Conservation (phyloP, 2,888 invertebrate genomes). For the Mimumesa dahlbomi region DNA sequence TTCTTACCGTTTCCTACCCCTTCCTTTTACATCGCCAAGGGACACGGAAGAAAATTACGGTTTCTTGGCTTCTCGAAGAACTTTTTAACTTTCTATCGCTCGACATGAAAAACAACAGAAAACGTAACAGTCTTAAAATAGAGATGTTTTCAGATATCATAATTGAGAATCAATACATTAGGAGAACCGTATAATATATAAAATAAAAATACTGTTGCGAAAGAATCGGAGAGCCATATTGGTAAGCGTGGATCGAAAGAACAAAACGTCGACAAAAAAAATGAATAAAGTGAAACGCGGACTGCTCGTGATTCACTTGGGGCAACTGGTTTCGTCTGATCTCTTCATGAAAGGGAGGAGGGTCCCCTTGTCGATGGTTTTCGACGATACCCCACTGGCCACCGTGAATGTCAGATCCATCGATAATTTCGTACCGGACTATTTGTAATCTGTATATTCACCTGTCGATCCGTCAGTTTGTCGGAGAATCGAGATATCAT, state of each 20-base stretch:
- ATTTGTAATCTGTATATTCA: slow-evolving; percentile 66
- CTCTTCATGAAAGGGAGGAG: slow-evolving; percentile 56
- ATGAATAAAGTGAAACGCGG: slow-evolving; percentile 12
- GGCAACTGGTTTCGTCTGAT: slow-evolving; percentile 57
- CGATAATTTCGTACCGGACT: slow-evolving; percentile 63
- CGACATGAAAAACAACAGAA: not conserved
- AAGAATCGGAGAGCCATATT: slow-evolving; percentile 45
- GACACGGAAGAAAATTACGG: slow-evolving; percentile 1
- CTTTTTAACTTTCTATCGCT: no score
- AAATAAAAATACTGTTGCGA: slow-evolving; percentile 15
- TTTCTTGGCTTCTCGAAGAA: no score
- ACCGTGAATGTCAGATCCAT: slow-evolving; percentile 64
- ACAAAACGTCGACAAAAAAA: not conserved
- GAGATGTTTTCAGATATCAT: slow-evolving; percentile 3
- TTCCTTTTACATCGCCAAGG: not conserved
- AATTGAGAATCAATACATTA: no score
- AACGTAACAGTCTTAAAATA: not conserved
- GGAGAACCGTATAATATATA: no score
- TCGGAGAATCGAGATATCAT: slow-evolving; percentile 57
- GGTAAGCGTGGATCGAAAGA: slow-evolving; percentile 34
- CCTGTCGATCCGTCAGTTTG: slow-evolving; percentile 64
- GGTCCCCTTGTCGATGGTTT: slow-evolving; percentile 49
- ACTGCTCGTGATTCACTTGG: slow-evolving; percentile 49
- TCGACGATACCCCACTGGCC: slow-evolving; percentile 59
- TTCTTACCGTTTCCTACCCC: not conserved